Percentiles rank a stretch among this genome's conserved stretches.
Evolutionary conservation across 2,888 invertebrate species (phyloP).

Genomic region (Eristalinus sepulchralis): DNA sequence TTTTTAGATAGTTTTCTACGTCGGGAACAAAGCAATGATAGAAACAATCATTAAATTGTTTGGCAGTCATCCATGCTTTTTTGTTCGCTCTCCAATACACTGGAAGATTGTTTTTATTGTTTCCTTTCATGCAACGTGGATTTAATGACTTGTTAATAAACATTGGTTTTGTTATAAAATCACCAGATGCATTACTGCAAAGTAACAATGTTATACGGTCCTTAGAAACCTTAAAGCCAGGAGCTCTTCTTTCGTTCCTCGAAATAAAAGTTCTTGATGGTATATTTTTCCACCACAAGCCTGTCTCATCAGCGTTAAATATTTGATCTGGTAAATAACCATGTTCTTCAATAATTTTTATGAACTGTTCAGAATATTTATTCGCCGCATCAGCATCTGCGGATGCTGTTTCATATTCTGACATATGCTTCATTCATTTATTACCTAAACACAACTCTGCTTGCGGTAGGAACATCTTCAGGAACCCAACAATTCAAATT

Average conservation of each 20-base stretch:
- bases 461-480: too few species aligned
- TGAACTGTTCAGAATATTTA: too few species aligned
- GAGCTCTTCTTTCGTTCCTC: conserved; percentile 1
- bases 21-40: conserved; percentile 33
- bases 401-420: too few species aligned
- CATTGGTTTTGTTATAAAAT: conserved; percentile 6
- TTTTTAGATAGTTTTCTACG: conserved; percentile 31
- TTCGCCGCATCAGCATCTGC: too few species aligned
- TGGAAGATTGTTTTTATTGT: conserved; percentile 15
- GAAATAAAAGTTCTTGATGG: conserved; percentile 18
- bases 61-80: conserved; percentile 27
- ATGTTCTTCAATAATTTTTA: too few species aligned
- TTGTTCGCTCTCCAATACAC: conserved; percentile 16
- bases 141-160: neutral
- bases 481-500: too few species aligned
- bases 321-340: too few species aligned
- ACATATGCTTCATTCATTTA: too few species aligned
- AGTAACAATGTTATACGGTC: conserved; percentile 12
- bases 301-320: neutral
- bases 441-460: too few species aligned
- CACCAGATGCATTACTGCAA: conserved; percentile 1
- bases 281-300: neutral
- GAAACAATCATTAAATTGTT: conserved; percentile 36
- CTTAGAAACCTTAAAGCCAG: conserved; percentile 16
- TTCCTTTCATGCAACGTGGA: conserved; percentile 1